Percentiles rank a stretch among this genome's conserved stretches.
phyloP scores from a whole-genome alignment of 1,140 invertebrate genomes.

The Druon quercuslanigerum region DNA sequence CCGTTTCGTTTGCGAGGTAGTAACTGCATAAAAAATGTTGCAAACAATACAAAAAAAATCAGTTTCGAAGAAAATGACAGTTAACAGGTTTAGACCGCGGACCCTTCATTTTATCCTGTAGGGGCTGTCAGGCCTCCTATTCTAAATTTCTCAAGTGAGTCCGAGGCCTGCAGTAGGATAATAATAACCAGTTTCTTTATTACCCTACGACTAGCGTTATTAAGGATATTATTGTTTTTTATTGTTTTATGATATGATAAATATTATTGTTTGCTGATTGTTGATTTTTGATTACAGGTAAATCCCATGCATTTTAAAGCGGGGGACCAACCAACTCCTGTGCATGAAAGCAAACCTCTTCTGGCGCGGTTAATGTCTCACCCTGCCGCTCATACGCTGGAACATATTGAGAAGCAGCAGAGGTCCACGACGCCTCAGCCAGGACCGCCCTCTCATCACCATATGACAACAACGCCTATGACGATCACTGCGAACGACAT shows the following conservation, averaged over 20 bases:
- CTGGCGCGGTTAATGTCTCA: constrained; percentile 86
- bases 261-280: background rate
- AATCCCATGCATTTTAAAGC: constrained; percentile 70
- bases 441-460: constrained; percentile 49
- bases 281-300: constrained; percentile 51
- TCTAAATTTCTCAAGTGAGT: too few species aligned
- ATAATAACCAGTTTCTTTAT: too few species aligned
- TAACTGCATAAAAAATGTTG: too few species aligned
- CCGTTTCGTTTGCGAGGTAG: too few species aligned
- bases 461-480: constrained; percentile 39
- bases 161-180: too few species aligned
- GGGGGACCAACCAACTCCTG: constrained; percentile 71
- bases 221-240: background rate
- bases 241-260: too few species aligned
- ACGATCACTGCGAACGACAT: constrained; percentile 50
- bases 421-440: constrained; percentile 82
- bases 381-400: constrained; percentile 85
- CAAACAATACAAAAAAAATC: too few species aligned
- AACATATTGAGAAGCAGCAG: constrained; percentile 92
- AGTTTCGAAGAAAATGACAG: too few species aligned
- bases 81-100: too few species aligned
- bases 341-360: constrained; percentile 74
- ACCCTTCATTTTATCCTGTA: too few species aligned
- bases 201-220: too few species aligned
- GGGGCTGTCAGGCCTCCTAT: too few species aligned